phyloP scores from a whole-genome alignment of 2,888 invertebrate genomes.

The Meteorus colon region DNA sequence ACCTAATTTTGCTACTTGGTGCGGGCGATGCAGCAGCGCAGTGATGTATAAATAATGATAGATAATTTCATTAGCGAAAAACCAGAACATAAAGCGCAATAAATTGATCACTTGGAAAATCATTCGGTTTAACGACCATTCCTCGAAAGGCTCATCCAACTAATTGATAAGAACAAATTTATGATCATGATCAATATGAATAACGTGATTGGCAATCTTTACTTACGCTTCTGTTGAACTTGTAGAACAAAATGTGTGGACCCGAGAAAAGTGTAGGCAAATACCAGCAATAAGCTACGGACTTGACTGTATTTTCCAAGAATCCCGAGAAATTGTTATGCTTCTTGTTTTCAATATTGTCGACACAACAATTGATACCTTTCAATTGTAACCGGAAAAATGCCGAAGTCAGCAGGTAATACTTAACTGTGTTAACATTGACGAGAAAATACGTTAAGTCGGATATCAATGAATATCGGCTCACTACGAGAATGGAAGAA shows the following conservation, averaged over 20 bases:
- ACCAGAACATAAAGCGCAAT: constrained; percentile 80
- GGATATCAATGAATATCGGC: constrained; percentile 73
- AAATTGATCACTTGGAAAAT: constrained; percentile 65
- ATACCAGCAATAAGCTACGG: constrained; percentile 84
- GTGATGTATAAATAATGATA: constrained; percentile 89
- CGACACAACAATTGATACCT: constrained; percentile 85
- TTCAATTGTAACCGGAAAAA: constrained; percentile 84
- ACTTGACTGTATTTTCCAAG: constrained; percentile 75
- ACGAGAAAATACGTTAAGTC: constrained; percentile 74
- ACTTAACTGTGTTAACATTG: constrained; percentile 75
- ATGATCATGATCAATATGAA: neutral
- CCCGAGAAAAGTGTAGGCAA: constrained; percentile 89
- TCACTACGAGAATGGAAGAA: constrained; percentile 73
- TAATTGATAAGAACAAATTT: constrained; percentile 45
- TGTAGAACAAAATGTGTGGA: constrained; percentile 85
- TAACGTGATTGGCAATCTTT: neutral
- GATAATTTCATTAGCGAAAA: constrained; percentile 80
- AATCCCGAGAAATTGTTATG: constrained; percentile 61
- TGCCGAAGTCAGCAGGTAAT: constrained; percentile 76
- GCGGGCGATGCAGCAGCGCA: constrained; percentile 81
- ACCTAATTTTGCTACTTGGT: constrained; percentile 77
- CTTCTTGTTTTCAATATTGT: constrained; percentile 72
- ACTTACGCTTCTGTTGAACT: constrained; percentile 77
- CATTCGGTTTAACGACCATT: constrained; percentile 59
- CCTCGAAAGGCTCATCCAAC: constrained; percentile 70